Base-by-base conservation (phyloP, 2,797 vertebrate species). In the Clarias laeviceps region DNA sequence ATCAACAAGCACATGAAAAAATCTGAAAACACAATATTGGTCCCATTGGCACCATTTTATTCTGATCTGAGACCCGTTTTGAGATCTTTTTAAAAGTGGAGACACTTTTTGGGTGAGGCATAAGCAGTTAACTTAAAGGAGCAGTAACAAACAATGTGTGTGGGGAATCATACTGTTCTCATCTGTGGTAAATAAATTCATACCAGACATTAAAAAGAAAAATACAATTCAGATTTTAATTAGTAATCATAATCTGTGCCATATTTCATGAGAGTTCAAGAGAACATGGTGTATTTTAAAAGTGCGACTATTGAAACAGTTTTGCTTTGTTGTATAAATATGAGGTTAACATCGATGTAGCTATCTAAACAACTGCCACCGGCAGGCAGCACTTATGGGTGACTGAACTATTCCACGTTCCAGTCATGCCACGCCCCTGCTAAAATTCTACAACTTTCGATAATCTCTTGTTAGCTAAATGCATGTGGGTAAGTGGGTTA, bases 181-280 rank as follows among this genome's bases (percentile, higher is more conserved):
- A 61, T 9, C 56, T 59, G 24, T 61, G 32, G 29, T 34, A 64
- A 64, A n/a, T 34, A 34, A 61, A 37, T 37, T 78, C 56, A 24
- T 37, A 24, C 20, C 54, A 24, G 62, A 85, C 56, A 45, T 88
- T 78, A 56, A 87, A 37, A 24, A 73, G 83, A 87, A 77, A 91
- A 86, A 88, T 61, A 40, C 22, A 24, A 79, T 8, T 17, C 14
- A 79, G 29, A 57, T 32, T 5, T 73, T 40, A 50, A 73, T 37
- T 50, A 50, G 40, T 72, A 50, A 72, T 17, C 24, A 27, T n/a
- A 70, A 54, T 54, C 22, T 27, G 24, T 27, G 40, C 37, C 72
- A 74, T 54, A 15, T 64, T 27, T 40, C 59, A 40, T 3, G 1
- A 17, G 34, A 45, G n/a, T n/a, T 40, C 14, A 79, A 79, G 34